Evolutionary conservation across 1,140 invertebrate genomes (phyloP), one percentile per base, ranked within the genome.

Genomic region (Tribolium madens): DNA sequence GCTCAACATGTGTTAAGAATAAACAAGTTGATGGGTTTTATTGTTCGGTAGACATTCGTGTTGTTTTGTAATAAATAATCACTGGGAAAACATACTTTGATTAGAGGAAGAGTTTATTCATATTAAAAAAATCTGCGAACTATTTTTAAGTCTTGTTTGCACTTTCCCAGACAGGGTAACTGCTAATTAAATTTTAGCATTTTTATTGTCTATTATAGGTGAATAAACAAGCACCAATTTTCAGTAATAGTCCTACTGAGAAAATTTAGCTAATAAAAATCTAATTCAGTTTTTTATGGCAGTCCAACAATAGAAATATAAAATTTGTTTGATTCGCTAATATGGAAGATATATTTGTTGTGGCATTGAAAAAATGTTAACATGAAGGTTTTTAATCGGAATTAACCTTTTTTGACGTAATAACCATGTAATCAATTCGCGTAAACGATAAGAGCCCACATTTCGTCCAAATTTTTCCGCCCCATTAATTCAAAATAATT

Each of bases 351-450:
- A 42, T 31, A 6, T 31, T 31, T 31, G 26, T 7, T 42, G 2
- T 13, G 57, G 36, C 57, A 64, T 64, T 64, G 57, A 64, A 64
- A 60, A 18, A n/a, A n/a, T n/a, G n/a, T n/a, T n/a, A 26, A 60
- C 17, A 60, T 21, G 15, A 60, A 21, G 53, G 17, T 21, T 64
- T 42, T 64, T 64, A 57, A 26, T 57, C 52, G 18, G 17, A 57
- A 57, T 57, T 57, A 57, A 57, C 52, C 52, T 64, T 13, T 42
- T 42, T 33, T 64, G 26, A 64, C 57, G 21, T 64, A 60, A 60
- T 15, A 15, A 13, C 18, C 1, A 15, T 52, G 14, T 52, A 57
- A 57, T 57, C 52, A 64, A 60, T 6, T 13, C 57, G 26, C 21
- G 21, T 13, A 12, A 21, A 3, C 12, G 57, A 64, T 64, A 64